These are phyloP conservation scores for Andrena praecox DNA, from an alignment of 2,888 invertebrate genomes.

Conservation along the genomic window DNA sequence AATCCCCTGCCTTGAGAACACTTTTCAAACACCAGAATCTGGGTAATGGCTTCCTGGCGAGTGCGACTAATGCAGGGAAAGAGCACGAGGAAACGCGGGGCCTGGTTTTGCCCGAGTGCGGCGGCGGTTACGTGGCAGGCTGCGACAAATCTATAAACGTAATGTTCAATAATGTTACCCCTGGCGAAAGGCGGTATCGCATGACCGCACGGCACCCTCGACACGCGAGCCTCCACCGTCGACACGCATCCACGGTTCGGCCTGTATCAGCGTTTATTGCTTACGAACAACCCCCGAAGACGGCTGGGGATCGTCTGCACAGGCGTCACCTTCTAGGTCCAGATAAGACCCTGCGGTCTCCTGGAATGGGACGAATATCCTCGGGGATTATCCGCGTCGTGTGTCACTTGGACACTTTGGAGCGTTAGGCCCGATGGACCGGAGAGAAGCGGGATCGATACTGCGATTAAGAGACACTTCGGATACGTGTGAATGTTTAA, in stretches of 20 bases:
- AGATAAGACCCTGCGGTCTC: conserved; percentile 55
- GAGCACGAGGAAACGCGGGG: not conserved
- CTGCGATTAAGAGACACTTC: not conserved
- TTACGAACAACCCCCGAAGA: conserved; percentile 32
- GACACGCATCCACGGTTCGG: conserved; percentile 44
- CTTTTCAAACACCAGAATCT: not conserved
- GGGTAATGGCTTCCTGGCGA: conserved; percentile 27
- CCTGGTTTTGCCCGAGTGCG: not conserved
- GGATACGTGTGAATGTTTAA: not conserved
- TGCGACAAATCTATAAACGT: conserved; percentile 77
- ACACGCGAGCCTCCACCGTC: conserved; percentile 61
- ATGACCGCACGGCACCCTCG: conserved; percentile 75
- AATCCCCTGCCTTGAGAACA: conserved; percentile 14
- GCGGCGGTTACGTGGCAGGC: conserved; percentile 33
- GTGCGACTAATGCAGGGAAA: not conserved
- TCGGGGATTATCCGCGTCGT: conserved; percentile 63
- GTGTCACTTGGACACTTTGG: conserved; percentile 52
- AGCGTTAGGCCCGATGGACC: conserved; percentile 24
- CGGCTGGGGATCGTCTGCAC: conserved; percentile 32
- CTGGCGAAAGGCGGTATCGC: conserved; percentile 70
- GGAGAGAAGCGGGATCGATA: conserved; percentile 30
- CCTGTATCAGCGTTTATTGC: conserved; percentile 60
- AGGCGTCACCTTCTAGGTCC: conserved; percentile 22
- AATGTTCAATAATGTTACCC: conserved; percentile 76
- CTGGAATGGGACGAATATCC: conserved; percentile 57